Evolutionary conservation across 2,797 vertebrate species (phyloP), one percentile per base, ranked within the genome.

Genomic region (Sebastes aleutianus): DNA sequence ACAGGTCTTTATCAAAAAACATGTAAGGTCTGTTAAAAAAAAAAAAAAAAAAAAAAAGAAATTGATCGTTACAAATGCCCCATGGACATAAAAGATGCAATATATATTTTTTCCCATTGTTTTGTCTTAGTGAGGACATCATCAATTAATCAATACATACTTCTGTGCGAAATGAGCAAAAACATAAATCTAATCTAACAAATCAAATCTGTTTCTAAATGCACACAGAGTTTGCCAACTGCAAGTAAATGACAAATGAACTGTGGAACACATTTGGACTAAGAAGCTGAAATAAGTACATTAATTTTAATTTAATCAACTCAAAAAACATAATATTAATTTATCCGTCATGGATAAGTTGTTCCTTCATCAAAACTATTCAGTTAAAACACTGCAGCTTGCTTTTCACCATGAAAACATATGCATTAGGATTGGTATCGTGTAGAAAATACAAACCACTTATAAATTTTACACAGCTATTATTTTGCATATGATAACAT

Each of bases 301-400:
- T 85, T 73, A 8, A 91, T 92, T 86, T 86, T 76, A 47, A 90
- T 87, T 87, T 76, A 56, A 85, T 74, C 68, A 84, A 68, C 43
- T 83, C 36, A 79, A 67, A 70, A 87, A 83, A 67, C 2, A 1
- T 53, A 78, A 82, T 76, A 81, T 75, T 86, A 22, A 88, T 87
- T 67, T 43, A 68, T 73, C 57, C 79, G 71, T 81, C 78, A 77
- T 24, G 31, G 81, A 79, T 56, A 80, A 78, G 74, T 86, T 10
- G 29, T 22, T 84, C 26, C 54, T n/a, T 79, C 58, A 78, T 79
- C 22, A 63, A 53, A 43, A 74, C 67, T 66, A 9, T 16, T 80
- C 53, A 62, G 47, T 63, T 79, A 70, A 78, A 74, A 82, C 20
- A 43, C 16, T 31, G 24, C 31, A 67, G n/a, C 22, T 3, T 54